These are phyloP conservation scores for Actinostola sp. DNA, from an alignment of 92 coral and sea anemone species.

Conservation along the genomic window DNA sequence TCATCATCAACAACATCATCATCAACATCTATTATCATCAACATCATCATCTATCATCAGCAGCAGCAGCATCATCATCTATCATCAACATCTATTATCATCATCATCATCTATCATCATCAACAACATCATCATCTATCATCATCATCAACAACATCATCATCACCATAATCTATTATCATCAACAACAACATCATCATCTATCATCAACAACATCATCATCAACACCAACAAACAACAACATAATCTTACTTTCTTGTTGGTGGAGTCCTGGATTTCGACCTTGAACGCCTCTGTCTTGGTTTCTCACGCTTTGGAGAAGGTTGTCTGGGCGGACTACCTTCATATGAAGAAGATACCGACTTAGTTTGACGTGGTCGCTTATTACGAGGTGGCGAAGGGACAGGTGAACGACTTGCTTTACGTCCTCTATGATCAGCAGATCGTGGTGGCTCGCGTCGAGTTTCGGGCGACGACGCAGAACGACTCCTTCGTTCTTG, in stretches of 20 bases:
- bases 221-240: neutral
- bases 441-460: constrained; percentile 41
- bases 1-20: too few relatives aligned
- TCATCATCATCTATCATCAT: too few relatives aligned
- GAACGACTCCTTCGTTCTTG: constrained; percentile 41
- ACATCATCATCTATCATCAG: too few relatives aligned
- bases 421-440: constrained; percentile 25
- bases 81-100: too few relatives aligned
- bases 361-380: constrained; percentile 25
- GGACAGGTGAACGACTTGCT: constrained; percentile 46
- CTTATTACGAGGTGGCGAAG: constrained; percentile 45
- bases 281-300: constrained; percentile 25
- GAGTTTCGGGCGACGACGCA: constrained; percentile 27
- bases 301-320: constrained; percentile 19
- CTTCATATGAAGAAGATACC: constrained; percentile 42
- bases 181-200: too few relatives aligned
- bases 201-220: too few relatives aligned
- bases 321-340: constrained; percentile 22
- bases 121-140: too few relatives aligned
- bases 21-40: too few relatives aligned
- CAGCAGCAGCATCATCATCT: too few relatives aligned
- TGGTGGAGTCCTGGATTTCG: constrained; percentile 26
- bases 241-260: constrained; percentile 12
- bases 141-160: too few relatives aligned
- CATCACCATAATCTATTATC: too few relatives aligned